These are phyloP conservation scores for Conger conger DNA, from an alignment of 2,113 vertebrate genomes.

Conservation along the genomic window DNA sequence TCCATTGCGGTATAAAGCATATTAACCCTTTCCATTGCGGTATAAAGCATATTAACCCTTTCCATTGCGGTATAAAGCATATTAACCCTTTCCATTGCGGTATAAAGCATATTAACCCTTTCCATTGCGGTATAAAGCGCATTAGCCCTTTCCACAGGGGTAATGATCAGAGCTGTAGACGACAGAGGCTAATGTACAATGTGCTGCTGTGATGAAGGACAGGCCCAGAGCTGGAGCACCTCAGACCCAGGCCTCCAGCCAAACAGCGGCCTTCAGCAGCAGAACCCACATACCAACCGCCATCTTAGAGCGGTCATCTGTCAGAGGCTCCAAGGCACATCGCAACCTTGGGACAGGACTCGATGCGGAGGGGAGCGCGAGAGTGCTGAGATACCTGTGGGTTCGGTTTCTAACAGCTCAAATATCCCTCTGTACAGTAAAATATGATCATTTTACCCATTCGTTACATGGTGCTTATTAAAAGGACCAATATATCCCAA, in stretches of 20 bases:
- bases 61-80: too few relatives aligned
- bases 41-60: too few relatives aligned
- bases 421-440: constrained; percentile 26
- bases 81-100: too few relatives aligned
- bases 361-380: background rate
- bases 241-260: constrained; percentile 37
- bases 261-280: constrained; percentile 24
- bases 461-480: constrained; percentile 12
- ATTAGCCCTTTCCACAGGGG: too few relatives aligned
- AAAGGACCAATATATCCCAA: constrained; percentile 18
- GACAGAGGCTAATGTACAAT: background rate
- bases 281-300: constrained; percentile 23
- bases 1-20: too few relatives aligned
- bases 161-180: background rate
- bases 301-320: constrained; percentile 25
- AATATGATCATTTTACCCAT: constrained; percentile 19
- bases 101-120: too few relatives aligned
- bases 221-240: constrained; percentile 32
- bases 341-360: background rate
- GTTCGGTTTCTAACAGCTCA: constrained; percentile 18
- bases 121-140: too few relatives aligned
- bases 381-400: background rate
- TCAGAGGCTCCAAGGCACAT: constrained; percentile 32
- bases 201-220: constrained; percentile 31
- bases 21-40: too few relatives aligned